These are phyloP conservation scores for Nasonovia ribisnigri DNA, from an alignment of 2,888 invertebrate species.

Conservation along the genomic window DNA sequence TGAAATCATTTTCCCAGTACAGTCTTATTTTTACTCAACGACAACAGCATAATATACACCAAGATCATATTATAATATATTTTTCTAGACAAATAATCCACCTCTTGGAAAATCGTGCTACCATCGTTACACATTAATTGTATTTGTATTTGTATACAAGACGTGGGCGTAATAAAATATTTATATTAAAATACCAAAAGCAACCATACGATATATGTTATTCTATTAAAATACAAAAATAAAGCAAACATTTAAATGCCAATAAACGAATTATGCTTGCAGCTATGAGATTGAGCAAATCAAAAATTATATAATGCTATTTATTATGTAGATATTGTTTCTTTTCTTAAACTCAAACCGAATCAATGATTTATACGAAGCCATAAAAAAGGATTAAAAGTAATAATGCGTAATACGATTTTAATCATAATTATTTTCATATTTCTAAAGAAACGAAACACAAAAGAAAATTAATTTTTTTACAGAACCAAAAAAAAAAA, in stretches of 20 bases:
- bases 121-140: too few relatives aligned
- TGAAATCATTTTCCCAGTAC: not conserved
- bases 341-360: not conserved
- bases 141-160: not conserved
- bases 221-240: not conserved
- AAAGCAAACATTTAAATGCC: not conserved
- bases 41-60: not conserved
- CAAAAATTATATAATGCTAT: not conserved
- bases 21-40: not conserved
- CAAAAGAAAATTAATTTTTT: conserved; percentile 42
- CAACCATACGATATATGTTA: not conserved
- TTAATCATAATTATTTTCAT: conserved; percentile 22
- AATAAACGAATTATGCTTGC: not conserved
- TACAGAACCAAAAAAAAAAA: not conserved
- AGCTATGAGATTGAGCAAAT: not conserved
- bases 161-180: not conserved
- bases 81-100: not conserved
- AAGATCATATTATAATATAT: not conserved
- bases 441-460: not conserved
- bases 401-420: conserved; percentile 15
- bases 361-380: conserved; percentile 36
- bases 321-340: not conserved
- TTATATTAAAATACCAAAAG: not conserved
- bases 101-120: not conserved
- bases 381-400: conserved; percentile 35